Percentiles rank a stretch among this genome's conserved stretches.
phyloP scores from a whole-genome alignment of 2,113 vertebrate species.

The Spizaetus ornatus region DNA sequence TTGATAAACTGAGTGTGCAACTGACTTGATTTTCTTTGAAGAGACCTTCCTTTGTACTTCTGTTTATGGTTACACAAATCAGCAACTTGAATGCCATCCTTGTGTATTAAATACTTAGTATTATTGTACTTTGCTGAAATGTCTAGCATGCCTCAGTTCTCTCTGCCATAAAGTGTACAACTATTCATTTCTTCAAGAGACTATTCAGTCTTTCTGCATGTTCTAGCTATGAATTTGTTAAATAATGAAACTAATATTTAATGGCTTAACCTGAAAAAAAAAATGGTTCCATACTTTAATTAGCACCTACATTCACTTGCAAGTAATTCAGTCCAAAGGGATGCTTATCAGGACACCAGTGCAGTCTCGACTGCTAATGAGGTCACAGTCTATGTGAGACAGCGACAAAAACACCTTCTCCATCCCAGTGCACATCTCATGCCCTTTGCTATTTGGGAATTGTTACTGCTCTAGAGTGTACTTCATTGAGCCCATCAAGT shows the following conservation, averaged over 20 bases:
- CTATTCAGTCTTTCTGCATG: not conserved
- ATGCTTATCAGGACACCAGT: not conserved
- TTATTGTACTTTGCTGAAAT: not conserved
- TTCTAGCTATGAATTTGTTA: not conserved
- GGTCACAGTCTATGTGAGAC: not conserved
- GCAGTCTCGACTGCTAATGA: fast-evolving
- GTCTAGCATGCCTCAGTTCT: not conserved
- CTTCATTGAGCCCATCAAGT: not conserved
- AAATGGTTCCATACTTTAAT: not conserved
- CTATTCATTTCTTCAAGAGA: not conserved
- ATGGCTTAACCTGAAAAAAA: not conserved
- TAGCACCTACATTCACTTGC: not conserved
- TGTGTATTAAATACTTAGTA: not conserved
- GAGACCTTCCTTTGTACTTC: not conserved
- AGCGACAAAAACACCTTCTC: not conserved
- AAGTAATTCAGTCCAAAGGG: not conserved
- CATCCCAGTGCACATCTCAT: fast-evolving
- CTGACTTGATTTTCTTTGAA: not conserved
- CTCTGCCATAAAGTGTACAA: not conserved
- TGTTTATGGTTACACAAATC: not conserved
- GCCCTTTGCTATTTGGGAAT: not conserved
- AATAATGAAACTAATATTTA: not conserved
- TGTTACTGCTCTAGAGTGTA: not conserved
- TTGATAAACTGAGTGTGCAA: not conserved
- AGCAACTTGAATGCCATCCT: not conserved